These are phyloP conservation scores for Corythornis cristatus DNA, from an alignment of 2,113 vertebrate species.

Conservation along the genomic window DNA sequence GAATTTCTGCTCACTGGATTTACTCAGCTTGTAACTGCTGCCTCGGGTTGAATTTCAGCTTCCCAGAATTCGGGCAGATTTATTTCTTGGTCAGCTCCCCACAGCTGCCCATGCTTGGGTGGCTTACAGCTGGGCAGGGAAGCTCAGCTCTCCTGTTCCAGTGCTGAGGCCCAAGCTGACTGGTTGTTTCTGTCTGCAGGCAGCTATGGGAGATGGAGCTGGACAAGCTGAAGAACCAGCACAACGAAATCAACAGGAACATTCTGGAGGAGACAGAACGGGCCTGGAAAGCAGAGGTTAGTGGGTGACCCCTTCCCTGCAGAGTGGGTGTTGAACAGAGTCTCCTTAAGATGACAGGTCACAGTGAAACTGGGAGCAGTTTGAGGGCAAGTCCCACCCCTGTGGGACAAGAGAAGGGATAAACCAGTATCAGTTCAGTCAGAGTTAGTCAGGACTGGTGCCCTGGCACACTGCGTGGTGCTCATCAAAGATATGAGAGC, in stretches of 20 bases:
- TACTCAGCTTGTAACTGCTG: neutral
- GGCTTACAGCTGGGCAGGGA: neutral
- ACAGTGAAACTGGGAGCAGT: neutral
- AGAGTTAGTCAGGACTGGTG: fast-evolving
- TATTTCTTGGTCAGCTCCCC: neutral
- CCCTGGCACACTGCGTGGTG: fast-evolving
- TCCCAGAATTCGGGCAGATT: neutral
- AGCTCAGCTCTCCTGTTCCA: neutral
- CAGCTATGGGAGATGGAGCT: slow-evolving; percentile 84
- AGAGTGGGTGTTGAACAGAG: fast-evolving
- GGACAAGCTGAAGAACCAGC: slow-evolving; percentile 79
- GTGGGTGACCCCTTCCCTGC: neutral
- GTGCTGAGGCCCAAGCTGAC: neutral
- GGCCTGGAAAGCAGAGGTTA: slow-evolving; percentile 81
- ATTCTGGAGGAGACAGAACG: slow-evolving; percentile 79
- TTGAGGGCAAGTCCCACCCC: neutral
- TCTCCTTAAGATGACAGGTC: fast-evolving
- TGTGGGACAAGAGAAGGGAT: neutral
- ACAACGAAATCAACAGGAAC: slow-evolving; percentile 79
- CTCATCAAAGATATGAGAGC: fast-evolving
- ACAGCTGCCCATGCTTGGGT: fast-evolving
- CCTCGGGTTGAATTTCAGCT: neutral
- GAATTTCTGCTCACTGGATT: neutral
- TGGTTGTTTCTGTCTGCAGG: slow-evolving; percentile 49
- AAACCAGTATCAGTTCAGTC: neutral